Conservation (phyloP, 2,888 invertebrate genomes). For the Anaspis maculata region DNA sequence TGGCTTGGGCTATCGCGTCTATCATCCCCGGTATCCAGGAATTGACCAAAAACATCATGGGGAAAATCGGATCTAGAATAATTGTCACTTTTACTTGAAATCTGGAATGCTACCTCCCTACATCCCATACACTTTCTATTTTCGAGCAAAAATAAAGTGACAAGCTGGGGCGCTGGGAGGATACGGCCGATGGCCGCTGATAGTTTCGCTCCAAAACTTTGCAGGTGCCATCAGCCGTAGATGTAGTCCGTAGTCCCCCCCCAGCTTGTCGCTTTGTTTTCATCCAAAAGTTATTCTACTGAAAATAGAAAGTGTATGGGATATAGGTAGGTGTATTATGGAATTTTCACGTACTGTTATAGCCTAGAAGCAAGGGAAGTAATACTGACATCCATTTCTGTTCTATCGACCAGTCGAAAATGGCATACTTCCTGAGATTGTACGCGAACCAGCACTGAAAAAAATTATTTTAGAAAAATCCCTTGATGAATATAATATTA, state of each 20-base stretch:
- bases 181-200: too few species aligned
- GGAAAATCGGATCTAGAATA: conserved; percentile 84
- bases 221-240: too few species aligned
- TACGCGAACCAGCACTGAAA: conserved; percentile 90
- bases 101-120: too few species aligned
- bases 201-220: too few species aligned
- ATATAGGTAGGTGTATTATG: not conserved
- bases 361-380: conserved; percentile 77
- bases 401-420: conserved; percentile 94
- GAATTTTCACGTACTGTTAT: conserved; percentile 86
- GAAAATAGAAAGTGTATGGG: not conserved
- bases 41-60: conserved; percentile 79
- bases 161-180: too few species aligned
- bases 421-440: conserved; percentile 75
- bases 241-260: too few species aligned
- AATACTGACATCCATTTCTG: conserved; percentile 92
- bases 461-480: conserved; percentile 1
- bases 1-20: conserved; percentile 83
- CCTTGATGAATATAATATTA: too few species aligned
- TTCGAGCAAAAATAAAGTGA: too few species aligned
- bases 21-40: conserved; percentile 89
- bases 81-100: too few species aligned
- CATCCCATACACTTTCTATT: too few species aligned
- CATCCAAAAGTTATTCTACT: not conserved
- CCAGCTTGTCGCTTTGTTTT: too few species aligned